Evolutionary conservation across 1,140 invertebrate species (phyloP), one percentile per base, ranked within the genome.

Genomic region (Pomacea maculata): DNA sequence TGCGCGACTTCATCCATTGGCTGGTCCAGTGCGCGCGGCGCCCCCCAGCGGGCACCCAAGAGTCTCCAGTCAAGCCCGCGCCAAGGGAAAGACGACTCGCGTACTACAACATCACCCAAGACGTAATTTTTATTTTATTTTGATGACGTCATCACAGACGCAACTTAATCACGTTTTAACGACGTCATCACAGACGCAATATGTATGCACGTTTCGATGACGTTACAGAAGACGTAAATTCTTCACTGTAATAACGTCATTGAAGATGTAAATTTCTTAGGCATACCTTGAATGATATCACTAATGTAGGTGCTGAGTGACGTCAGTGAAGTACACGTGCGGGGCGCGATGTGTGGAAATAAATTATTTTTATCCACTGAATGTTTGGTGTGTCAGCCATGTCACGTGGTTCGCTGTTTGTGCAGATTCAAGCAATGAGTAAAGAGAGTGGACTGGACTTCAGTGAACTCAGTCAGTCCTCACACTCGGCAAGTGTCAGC

Each of bases 1-100:
- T 97, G 6, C 71, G 80, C 11, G n/a, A 68, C 64, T 14, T 81
- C 15, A 63, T 83, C 61, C 6, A 34, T 14, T 17, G 29, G 14
- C 21, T 74, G 19, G n/a, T 82, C 70, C 2, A 17, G 15, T 21
- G 21, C 17, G 0, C 10, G 9, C 71, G 52, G 15, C 61, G 64
- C 21, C 19, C 29, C 1, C 21, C 25, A 8, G 17, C 9, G 25
- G 19, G 63, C 8, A 71, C 45, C 45, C 9, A 0, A 14, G 70
- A 54, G 29, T 25, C 65, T 14, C 61, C 29, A 9, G 8, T 61
- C 8, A 57, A 15, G 3, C 0, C 55, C 19, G 45, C n/a, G 29
- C 21, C 19, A 25, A 67, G 67, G 11, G 29, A 64, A 68, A 45
- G 79, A 19, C 52, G 75, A 17, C 21, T 19, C 5, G 79, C 72